Evolutionary conservation across 2,888 invertebrate species (phyloP).

Genomic region (Microctonus brassicae): DNA sequence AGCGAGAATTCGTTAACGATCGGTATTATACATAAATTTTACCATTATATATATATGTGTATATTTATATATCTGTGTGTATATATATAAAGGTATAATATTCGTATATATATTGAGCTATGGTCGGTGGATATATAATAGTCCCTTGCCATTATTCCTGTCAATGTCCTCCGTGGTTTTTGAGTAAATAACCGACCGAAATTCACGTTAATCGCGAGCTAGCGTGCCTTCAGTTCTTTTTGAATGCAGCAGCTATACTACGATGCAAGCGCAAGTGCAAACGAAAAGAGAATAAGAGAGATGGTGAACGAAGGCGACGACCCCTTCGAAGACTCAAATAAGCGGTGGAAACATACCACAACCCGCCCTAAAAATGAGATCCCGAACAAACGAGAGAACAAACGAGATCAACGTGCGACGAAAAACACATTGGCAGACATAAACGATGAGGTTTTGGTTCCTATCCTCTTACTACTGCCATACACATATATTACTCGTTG

Average conservation of each 20-base stretch:
- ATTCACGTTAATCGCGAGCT: constrained; percentile 44
- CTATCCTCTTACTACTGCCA: constrained; percentile 17
- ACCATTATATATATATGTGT: background rate
- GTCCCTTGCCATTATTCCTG: constrained; percentile 50
- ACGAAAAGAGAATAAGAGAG: no score
- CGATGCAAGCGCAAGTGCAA: constrained; percentile 14
- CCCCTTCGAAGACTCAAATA: background rate
- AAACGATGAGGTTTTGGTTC: background rate
- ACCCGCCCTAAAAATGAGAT: constrained; percentile 3
- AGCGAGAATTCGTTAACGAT: constrained; percentile 48
- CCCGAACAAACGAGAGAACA: constrained; percentile 19
- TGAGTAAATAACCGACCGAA: constrained; percentile 50
- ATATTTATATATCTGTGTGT: background rate
- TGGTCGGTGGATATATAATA: background rate
- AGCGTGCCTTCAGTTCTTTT: constrained; percentile 27
- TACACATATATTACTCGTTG: constrained; percentile 16
- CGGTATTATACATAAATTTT: constrained; percentile 11
- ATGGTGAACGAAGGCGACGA: constrained; percentile 11
- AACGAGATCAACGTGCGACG: constrained; percentile 32
- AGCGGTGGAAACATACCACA: constrained; percentile 14
- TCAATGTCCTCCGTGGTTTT: constrained; percentile 49
- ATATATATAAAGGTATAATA: no score
- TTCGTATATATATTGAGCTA: no score
- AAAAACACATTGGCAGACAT: constrained; percentile 22
- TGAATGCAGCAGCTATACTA: constrained; percentile 16